These are phyloP conservation scores for Nycticorax nycticorax DNA, from an alignment of 2,113 vertebrate species.

Conservation along the genomic window DNA sequence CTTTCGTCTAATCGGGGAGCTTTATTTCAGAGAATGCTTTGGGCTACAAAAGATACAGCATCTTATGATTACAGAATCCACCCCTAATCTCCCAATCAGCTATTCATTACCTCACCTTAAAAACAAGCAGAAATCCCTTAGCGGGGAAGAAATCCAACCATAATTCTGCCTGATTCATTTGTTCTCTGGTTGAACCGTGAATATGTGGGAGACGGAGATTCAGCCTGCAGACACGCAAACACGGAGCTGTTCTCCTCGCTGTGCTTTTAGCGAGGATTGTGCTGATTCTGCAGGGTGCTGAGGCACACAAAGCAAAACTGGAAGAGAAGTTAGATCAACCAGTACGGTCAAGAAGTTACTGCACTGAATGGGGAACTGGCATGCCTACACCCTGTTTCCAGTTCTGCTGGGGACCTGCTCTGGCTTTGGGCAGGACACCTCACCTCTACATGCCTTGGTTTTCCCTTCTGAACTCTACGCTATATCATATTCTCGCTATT, in stretches of 20 bases:
- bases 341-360: neutral
- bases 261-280: neutral
- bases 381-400: fast-evolving
- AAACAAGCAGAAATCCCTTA: constrained; percentile 50
- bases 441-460: neutral
- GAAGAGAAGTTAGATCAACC: neutral
- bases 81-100: constrained; percentile 46
- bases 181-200: neutral
- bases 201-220: neutral
- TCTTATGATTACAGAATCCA: neutral
- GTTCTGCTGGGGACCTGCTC: neutral
- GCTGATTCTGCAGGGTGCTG: neutral
- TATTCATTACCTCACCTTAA: constrained; percentile 2
- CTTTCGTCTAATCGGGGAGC: neutral
- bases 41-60: neutral
- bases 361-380: neutral
- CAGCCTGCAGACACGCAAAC: constrained; percentile 13
- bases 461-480: neutral
- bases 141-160: neutral
- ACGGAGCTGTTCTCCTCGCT: constrained; percentile 4
- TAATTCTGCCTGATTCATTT: constrained; percentile 4
- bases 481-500: fast-evolving
- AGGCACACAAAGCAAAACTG: neutral
- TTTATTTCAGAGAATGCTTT: neutral
- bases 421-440: neutral